Evolutionary conservation across 2,797 vertebrate genomes (phyloP), one percentile per base, ranked within the genome.

Genomic region (Leptodactylus fallax): DNA sequence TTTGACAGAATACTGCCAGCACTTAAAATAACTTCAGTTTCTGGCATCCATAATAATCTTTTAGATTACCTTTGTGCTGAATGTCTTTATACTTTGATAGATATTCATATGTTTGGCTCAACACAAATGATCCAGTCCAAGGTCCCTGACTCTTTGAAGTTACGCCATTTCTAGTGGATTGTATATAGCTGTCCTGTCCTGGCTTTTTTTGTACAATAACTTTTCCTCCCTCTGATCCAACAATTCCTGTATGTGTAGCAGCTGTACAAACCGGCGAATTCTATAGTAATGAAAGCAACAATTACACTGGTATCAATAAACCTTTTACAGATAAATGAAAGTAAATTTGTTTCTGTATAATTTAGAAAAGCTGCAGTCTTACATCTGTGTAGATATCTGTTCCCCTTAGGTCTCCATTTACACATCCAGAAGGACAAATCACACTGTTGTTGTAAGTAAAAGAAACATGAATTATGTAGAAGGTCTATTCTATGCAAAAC

Each of bases 81-180:
- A 3, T 47, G 69, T 72, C 17, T 21, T 21, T 72, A 2, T 72
- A 16, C 36, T 36, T 45, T 17, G 36, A 47, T 3, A 72, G 8
- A 72, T 45, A 72, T 19, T 87, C 85, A 72, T 58, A 60, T 0
- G 19, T 7, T 58, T 56, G 27, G 7, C 7, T 87, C 21, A 87
- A 87, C 5, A 14, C 67, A 81, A 87, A 81, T 51, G 85, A 87
- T 58, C 25, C 85, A 60, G 77, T 45, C 7, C 11, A 58, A 11
- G 47, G 13, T 0, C 78, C 85, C 7, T 21, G 27, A 11, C 9
- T 53, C 45, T 61, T 87, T 9, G 85, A 47, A 23, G 51, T 72
- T 47, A 87, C 21, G 23, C 65, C 85, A 81, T 87, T 72, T 17
- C 55, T 80, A 81, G 53, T 69, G 6, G 55, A 56, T 8, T 13